These are phyloP conservation scores for Spheniscus humboldti DNA, from an alignment of 2,797 vertebrate genomes.

Conservation along the genomic window DNA sequence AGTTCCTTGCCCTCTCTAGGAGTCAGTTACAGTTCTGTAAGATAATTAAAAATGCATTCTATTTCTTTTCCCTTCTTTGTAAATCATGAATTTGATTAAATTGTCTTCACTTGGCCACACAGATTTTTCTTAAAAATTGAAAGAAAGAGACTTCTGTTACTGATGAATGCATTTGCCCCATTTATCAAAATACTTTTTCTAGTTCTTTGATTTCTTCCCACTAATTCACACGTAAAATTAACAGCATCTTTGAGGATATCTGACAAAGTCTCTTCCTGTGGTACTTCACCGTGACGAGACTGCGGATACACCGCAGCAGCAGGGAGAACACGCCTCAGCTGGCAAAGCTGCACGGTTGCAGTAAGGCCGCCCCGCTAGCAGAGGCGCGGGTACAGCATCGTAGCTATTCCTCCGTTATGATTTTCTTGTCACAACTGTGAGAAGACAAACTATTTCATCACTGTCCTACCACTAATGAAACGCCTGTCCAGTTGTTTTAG, in stretches of 20 bases:
- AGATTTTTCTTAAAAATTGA: not conserved
- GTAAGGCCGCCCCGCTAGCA: not conserved
- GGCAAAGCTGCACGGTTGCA: not conserved
- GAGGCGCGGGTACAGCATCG: rapidly evolving
- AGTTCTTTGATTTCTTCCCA: not conserved
- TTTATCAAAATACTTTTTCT: not conserved
- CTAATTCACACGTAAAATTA: not conserved
- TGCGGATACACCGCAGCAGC: rapidly evolving
- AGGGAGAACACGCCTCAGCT: rapidly evolving
- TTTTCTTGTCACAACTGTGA: not conserved
- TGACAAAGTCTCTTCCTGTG: not conserved
- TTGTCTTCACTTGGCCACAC: not conserved
- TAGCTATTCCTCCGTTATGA: not conserved
- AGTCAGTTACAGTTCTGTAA: not conserved
- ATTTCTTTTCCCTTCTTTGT: not conserved
- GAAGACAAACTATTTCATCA: not conserved
- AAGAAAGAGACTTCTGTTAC: not conserved
- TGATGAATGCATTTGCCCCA: not conserved
- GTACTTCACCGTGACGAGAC: not conserved
- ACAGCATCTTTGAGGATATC: not conserved
- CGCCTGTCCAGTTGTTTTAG: rapidly evolving
- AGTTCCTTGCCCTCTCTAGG: not conserved
- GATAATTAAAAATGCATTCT: not conserved
- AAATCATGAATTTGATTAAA: not conserved
- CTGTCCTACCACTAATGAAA: not conserved